These are phyloP conservation scores for Craterocephalus amniculus DNA, from an alignment of 2,797 vertebrate genomes.

Conservation along the genomic window DNA sequence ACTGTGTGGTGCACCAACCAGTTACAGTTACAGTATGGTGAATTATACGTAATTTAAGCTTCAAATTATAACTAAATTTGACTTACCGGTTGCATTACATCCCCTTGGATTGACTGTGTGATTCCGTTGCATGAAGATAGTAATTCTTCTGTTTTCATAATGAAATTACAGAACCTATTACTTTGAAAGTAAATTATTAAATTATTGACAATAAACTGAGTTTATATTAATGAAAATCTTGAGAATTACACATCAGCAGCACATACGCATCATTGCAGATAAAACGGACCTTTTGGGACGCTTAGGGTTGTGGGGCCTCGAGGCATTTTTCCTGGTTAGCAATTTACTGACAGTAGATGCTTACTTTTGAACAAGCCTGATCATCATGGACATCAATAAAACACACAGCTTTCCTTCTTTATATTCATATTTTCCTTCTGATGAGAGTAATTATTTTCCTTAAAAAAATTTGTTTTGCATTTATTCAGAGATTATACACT, in stretches of 20 bases:
- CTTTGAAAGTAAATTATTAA: no score
- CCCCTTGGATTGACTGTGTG: background rate
- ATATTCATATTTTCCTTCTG: background rate
- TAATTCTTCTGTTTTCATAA: no score
- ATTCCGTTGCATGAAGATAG: background rate
- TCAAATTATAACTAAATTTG: background rate
- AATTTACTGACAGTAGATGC: background rate
- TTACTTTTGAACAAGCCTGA: slow-evolving; percentile 2
- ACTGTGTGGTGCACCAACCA: background rate
- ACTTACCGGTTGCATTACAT: background rate
- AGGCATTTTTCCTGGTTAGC: background rate
- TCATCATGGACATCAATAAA: background rate
- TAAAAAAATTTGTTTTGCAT: background rate
- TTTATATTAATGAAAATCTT: background rate
- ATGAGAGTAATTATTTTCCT: background rate
- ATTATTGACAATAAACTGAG: background rate
- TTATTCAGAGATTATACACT: background rate
- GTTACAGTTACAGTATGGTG: background rate
- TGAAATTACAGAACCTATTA: background rate
- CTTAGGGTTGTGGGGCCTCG: no score
- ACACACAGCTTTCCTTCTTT: background rate
- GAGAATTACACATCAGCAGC: background rate
- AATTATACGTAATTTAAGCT: background rate
- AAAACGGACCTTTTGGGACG: background rate
- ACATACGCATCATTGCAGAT: background rate